Conservation (phyloP, 2,113 vertebrate genomes). For the Zosterops pallidus region DNA sequence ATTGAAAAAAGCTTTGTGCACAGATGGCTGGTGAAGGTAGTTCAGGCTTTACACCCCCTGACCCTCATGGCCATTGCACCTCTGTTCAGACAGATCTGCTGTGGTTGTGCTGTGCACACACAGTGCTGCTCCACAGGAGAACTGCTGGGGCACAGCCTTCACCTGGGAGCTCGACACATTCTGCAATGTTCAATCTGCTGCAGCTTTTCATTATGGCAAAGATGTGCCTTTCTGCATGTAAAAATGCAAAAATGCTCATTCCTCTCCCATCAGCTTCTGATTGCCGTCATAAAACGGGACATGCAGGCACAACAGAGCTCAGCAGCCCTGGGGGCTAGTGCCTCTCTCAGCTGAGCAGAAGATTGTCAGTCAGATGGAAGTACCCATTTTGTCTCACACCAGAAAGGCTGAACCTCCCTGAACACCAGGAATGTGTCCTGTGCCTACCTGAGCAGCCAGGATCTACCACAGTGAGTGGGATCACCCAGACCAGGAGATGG, state of each 20-base stretch:
- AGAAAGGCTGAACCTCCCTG: neutral
- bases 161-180: neutral
- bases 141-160: neutral
- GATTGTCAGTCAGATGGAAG: neutral
- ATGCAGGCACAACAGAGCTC: neutral
- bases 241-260: neutral
- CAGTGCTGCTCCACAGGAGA: neutral
- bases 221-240: neutral
- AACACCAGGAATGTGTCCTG: neutral
- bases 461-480: neutral
- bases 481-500: neutral
- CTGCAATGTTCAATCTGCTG: neutral
- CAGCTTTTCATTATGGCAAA: neutral
- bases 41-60: neutral
- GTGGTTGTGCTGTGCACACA: neutral
- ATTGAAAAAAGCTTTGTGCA: neutral
- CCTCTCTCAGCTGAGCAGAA: neutral
- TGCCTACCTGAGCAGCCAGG: neutral
- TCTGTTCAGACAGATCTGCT: neutral
- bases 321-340: neutral
- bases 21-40: neutral
- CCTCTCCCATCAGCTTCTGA: neutral
- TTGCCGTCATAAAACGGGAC: neutral
- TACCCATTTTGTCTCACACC: neutral
- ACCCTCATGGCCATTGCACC: neutral